Percentiles rank a stretch among this genome's conserved stretches.
Conservation (phyloP, 2,888 invertebrate species). For the Perizoma affinitatum region DNA sequence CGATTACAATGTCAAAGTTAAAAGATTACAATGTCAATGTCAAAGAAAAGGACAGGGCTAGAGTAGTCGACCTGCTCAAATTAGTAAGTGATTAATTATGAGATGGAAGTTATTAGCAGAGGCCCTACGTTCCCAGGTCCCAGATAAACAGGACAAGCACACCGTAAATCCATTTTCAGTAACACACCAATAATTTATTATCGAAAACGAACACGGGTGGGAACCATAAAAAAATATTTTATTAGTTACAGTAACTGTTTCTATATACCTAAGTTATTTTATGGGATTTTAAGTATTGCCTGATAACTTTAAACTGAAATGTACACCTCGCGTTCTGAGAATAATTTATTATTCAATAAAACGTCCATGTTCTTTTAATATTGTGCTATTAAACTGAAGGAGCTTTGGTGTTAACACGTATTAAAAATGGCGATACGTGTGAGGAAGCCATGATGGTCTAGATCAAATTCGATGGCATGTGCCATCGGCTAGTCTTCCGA, state of each 20-base stretch:
- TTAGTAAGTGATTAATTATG: no score
- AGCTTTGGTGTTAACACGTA: not conserved
- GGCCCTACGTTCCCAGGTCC: no score
- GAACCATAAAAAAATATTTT: slow-evolving; percentile 32
- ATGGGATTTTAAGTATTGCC: slow-evolving; percentile 9
- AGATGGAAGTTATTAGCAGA: no score
- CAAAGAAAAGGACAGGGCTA: no score
- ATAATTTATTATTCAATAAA: slow-evolving; percentile 16
- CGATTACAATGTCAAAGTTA: no score
- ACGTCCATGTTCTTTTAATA: not conserved
- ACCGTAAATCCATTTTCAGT: no score
- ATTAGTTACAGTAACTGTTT: slow-evolving; percentile 14
- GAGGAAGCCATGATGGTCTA: not conserved
- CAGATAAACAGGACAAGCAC: no score
- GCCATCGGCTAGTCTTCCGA: no score
- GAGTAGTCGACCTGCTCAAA: no score
- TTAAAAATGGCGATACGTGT: no score
- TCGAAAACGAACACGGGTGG: slow-evolving; percentile 32
- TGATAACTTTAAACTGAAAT: slow-evolving; percentile 3
- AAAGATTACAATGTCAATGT: no score
- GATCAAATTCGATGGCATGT: no score
- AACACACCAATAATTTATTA: slow-evolving; percentile 10
- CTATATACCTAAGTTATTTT: slow-evolving; percentile 23
- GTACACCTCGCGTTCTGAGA: slow-evolving; percentile 3
- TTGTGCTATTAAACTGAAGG: not conserved